Base-by-base conservation (phyloP, 2,113 vertebrate species). In the Glaucidium brasilianum region DNA sequence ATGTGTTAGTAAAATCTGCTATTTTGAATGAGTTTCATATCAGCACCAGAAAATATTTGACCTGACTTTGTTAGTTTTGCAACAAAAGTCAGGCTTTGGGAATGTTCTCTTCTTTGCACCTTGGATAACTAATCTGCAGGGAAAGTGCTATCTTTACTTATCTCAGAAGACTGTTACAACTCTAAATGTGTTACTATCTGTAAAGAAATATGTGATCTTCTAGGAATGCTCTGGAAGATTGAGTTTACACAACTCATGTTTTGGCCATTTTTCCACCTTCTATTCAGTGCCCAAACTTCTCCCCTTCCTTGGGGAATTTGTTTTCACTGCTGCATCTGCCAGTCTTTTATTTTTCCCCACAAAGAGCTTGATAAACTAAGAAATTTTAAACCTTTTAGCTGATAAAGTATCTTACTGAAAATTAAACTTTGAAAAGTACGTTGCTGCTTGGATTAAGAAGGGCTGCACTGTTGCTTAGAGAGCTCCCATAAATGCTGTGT, bases 391-490 rank as follows among this genome's bases (percentile, higher is more conserved):
- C 34, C 35, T 84, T 91, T 85, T 66, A 83, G 35, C 34, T 80
- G 58, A 60, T 88, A 26, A 90, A 94, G 59, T 84, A 71, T 90
- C 80, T 83, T 90, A 74, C 73, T 92, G 80, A 84, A 95, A 95
- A 76, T 49, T 6, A 85, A 95, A 90, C 53, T 92, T 76, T 52
- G 43, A 75, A 83, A 96, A 94, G 63, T 62, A 26, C 67, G 68
- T 79, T 94, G 83, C 78, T 88, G 26, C 72, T 90, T 75, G 53
- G 75, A 43, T 92, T 91, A 96, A 95, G 87, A 97, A 97, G 83
- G 59, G 64, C 49, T 91, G 74, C 72, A 60, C 67, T 96, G 88
- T 95, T 88, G 63, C 45, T 62, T 86, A 68, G 41, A 94, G 93
- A 91, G 52, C 58, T 94, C 67, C 68, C 20, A 50, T 52, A 88